Conservation (phyloP, 2,113 vertebrate species). For the western clawed frog (Xenopus tropicalis) region DNA sequence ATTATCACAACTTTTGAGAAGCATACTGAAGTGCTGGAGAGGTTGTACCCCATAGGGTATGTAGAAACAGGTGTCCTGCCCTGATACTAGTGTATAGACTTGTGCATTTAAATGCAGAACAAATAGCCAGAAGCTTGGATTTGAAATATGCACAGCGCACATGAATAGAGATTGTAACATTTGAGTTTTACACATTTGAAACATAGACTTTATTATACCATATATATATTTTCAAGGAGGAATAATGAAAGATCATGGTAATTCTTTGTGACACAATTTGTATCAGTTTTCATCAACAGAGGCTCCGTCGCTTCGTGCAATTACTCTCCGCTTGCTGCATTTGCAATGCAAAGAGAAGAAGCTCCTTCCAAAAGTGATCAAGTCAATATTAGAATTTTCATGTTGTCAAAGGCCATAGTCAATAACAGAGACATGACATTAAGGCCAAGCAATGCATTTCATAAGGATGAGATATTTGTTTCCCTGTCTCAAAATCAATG, state of each 20-base stretch:
- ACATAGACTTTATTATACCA: not conserved
- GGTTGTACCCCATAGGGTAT: too few relatives aligned
- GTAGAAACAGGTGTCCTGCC: too few relatives aligned
- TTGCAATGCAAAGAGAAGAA: constrained; percentile 21
- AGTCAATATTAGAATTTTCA: constrained; percentile 42
- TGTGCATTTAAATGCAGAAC: too few relatives aligned
- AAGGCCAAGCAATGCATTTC: constrained; percentile 46
- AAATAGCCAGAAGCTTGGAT: too few relatives aligned
- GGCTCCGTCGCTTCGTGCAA: not conserved
- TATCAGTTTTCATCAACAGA: not conserved
- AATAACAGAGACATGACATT: constrained; percentile 47
- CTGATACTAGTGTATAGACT: too few relatives aligned
- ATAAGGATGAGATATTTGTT: constrained; percentile 56
- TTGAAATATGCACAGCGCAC: too few relatives aligned
- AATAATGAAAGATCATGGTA: not conserved
- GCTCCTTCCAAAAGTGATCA: constrained; percentile 1
- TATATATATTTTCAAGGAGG: not conserved
- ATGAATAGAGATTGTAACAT: too few relatives aligned
- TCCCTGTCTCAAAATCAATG: constrained; percentile 66
- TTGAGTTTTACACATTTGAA: too few relatives aligned
- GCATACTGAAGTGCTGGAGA: too few relatives aligned
- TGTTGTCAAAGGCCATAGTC: constrained; percentile 29
- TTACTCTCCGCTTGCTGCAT: not conserved
- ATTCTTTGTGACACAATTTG: not conserved
- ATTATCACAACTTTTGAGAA: too few relatives aligned